phyloP scores from a whole-genome alignment of 2,888 invertebrate species.

The Tinea trinotella region DNA sequence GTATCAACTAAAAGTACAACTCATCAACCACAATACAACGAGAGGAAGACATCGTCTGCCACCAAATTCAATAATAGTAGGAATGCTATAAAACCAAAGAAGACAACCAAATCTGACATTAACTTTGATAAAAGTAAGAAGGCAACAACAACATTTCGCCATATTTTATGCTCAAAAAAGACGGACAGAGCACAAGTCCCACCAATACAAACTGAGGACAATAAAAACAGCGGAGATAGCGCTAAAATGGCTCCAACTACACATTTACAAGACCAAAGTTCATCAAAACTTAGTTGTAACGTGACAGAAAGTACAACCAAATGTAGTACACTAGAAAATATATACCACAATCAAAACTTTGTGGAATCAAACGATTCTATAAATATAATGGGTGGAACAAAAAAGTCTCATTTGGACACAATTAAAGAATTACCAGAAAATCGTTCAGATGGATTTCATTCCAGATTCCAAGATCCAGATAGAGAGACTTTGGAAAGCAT shows the following conservation, averaged over 20 bases:
- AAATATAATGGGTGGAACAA: conserved; percentile 29
- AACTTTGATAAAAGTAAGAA: conserved; percentile 28
- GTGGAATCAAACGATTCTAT: conserved; percentile 36
- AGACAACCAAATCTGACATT: conserved; percentile 45
- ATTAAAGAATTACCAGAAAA: conserved; percentile 45
- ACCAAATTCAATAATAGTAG: conserved; percentile 29
- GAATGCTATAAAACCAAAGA: conserved; percentile 31
- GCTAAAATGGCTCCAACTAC: no score
- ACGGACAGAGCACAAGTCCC: no score
- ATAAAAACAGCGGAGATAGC: conserved; percentile 3
- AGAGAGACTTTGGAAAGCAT: conserved; percentile 33
- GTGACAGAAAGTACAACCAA: conserved; percentile 11
- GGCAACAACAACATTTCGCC: conserved; percentile 24
- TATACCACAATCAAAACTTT: conserved; percentile 55
- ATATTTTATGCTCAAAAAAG: no score
- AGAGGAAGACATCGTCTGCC: conserved; percentile 37
- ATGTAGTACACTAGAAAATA: conserved; percentile 34
- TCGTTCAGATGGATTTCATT: neutral
- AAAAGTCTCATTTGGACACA: conserved; percentile 35
- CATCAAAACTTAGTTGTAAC: conserved; percentile 15
- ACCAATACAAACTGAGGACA: conserved; percentile 34
- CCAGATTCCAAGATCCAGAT: neutral
- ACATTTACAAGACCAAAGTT: no score
- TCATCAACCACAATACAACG: neutral
- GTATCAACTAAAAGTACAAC: conserved; percentile 29